These are phyloP conservation scores for Gymnoscopelus microlampas DNA, from an alignment of 2,797 vertebrate species.

Conservation along the genomic window DNA sequence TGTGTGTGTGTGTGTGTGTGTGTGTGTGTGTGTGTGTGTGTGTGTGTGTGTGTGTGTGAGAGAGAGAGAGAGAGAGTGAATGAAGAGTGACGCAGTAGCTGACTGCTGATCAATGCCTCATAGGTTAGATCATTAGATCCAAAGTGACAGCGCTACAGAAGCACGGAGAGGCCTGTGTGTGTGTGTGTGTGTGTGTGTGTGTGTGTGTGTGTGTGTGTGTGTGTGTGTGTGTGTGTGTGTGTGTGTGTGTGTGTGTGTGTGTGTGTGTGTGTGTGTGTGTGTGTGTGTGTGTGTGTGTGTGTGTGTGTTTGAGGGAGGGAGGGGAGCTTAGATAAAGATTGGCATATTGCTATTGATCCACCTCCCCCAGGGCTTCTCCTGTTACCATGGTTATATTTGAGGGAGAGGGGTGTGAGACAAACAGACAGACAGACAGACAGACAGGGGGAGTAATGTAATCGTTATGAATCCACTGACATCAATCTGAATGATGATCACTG, in stretches of 20 bases:
- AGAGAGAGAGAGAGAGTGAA: constrained; percentile 43
- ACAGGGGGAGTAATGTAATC: constrained; percentile 63
- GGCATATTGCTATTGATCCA: constrained; percentile 84
- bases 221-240: too few species aligned
- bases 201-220: too few species aligned
- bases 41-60: constrained; percentile 8
- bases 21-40: constrained; percentile 1
- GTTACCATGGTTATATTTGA: constrained; percentile 74
- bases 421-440: constrained; percentile 41
- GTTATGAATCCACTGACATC: constrained; percentile 29
- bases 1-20: neutral
- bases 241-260: too few species aligned
- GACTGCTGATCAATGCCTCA: constrained; percentile 79
- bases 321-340: constrained; percentile 80
- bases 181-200: too few species aligned
- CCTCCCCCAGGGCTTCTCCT: constrained; percentile 73
- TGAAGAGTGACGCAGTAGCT: constrained; percentile 74
- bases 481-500: too few species aligned
- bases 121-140: constrained; percentile 83
- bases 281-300: too few species aligned
- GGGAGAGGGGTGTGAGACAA: neutral
- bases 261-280: too few species aligned
- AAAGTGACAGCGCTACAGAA: constrained; percentile 81
- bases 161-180: constrained; percentile 20
- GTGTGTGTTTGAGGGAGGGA: constrained; percentile 51